Evolutionary conservation across 2,113 vertebrate species (phyloP).

Genomic region (Helogale parvula): DNA sequence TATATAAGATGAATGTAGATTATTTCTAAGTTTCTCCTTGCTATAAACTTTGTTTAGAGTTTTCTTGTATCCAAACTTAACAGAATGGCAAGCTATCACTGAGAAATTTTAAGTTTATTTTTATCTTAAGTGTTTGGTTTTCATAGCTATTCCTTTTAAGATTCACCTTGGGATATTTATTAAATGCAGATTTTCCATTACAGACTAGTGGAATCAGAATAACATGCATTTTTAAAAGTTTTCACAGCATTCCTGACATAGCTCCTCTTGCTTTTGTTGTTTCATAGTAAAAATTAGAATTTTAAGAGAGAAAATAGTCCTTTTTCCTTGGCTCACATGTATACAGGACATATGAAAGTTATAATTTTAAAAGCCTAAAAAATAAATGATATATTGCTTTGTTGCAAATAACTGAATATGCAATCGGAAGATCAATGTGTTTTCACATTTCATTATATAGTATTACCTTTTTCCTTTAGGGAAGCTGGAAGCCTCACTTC

Average conservation of each 20-base stretch:
- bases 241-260: neutral
- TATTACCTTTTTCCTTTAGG: slow-evolving; percentile 84
- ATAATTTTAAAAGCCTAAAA: neutral
- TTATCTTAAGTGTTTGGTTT: slow-evolving; percentile 10
- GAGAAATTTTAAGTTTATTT: neutral
- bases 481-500: slow-evolving; percentile 77
- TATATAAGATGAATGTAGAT: neutral
- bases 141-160: neutral
- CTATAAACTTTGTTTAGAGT: neutral
- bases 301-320: neutral
- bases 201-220: neutral
- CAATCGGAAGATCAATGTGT: neutral
- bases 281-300: neutral
- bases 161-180: neutral
- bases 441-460: slow-evolving; percentile 45
- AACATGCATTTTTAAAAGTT: neutral
- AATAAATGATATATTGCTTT: neutral
- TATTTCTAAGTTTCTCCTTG: neutral
- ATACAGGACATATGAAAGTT: neutral
- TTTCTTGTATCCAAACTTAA: neutral
- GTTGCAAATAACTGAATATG: slow-evolving; percentile 22
- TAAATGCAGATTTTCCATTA: neutral
- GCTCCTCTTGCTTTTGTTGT: neutral
- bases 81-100: neutral
- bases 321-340: neutral